phyloP scores from a whole-genome alignment of 2,797 vertebrate species.

The Xerus rutilus region DNA sequence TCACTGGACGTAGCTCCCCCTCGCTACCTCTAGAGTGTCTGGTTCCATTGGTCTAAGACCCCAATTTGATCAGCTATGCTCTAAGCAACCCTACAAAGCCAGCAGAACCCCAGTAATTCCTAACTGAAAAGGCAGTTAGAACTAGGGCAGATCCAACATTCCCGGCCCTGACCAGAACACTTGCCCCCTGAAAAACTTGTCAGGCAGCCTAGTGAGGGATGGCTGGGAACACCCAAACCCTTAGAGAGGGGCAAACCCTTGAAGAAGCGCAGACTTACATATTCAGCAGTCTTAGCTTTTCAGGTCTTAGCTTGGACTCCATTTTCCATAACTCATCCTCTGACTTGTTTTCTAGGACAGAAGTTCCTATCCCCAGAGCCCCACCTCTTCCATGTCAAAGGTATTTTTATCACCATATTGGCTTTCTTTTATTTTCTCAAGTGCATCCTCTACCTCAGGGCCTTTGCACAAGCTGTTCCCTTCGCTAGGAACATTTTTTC shows the following conservation, averaged over 20 bases:
- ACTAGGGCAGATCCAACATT: not conserved
- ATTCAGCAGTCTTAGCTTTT: not conserved
- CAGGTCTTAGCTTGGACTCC: not conserved
- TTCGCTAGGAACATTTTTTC: not conserved
- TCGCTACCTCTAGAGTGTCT: not conserved
- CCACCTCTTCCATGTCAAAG: not conserved
- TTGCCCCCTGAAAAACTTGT: not conserved
- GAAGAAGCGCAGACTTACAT: not conserved
- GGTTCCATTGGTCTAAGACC: not conserved
- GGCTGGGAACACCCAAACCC: not conserved
- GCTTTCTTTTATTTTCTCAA: conserved; percentile 57
- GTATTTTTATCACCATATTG: conserved; percentile 3
- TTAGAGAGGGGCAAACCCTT: not conserved
- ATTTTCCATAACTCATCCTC: not conserved
- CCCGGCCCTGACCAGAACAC: not conserved
- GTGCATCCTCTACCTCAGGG: not conserved
- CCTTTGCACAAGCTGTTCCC: not conserved
- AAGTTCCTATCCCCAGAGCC: not conserved
- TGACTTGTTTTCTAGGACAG: not conserved
- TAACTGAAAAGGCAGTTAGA: not conserved
- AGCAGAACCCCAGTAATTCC: not conserved
- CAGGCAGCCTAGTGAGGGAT: not conserved
- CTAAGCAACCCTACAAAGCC: not conserved
- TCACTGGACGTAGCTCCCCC: not conserved
- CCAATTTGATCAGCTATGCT: not conserved